Evolutionary conservation across 2,797 vertebrate genomes (phyloP), one percentile per base, ranked within the genome.

Genomic region (Brotogeris chrysoptera): DNA sequence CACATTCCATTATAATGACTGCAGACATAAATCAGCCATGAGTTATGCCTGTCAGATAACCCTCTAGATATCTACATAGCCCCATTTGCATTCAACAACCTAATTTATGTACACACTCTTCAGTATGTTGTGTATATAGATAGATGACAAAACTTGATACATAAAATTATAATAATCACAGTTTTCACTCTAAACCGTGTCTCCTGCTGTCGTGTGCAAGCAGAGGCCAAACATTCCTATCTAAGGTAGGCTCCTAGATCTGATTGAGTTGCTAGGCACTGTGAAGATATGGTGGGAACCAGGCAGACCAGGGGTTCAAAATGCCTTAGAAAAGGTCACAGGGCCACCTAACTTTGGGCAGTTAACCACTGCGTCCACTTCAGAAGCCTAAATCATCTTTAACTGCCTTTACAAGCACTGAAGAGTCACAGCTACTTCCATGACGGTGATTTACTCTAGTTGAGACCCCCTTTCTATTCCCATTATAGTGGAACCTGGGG

Each of bases 11-110:
- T 84, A 23, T 50, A 90, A 92, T 92, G 85, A 90, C 88, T 68
- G 55, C 55, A 79, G 68, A 61, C 83, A 78, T 85, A 93, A 95
- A 97, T 90, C 68, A 87, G 84, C 61, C 44, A 79, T 9, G 44
- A 88, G 78, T 90, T 92, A 74, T 61, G 86, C 80, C 52, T 77
- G 61, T 92, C 91, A 95, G 94, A 95, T 93, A 95, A 92, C 74
- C 34, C 4, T 3, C 50, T 16, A 86, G 83, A 71, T 92, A 92
- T 38, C 80, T 80, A 9, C 49, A 46, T 39, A 68, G 73, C n/a
- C 64, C 63, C 9, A 1, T 88, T 65, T 65, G 78, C 14, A 2
- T 81, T 73, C 90, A 80, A 68, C 82, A 90, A 61, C 59, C 38
- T 90, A 79, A 96, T 93, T 95, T 88, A 93, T 77, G 77, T 88